Evolutionary conservation across 1,140 invertebrate genomes (phyloP), one percentile per base, ranked within the genome.

Genomic region (Acromyrmex echinatior): DNA sequence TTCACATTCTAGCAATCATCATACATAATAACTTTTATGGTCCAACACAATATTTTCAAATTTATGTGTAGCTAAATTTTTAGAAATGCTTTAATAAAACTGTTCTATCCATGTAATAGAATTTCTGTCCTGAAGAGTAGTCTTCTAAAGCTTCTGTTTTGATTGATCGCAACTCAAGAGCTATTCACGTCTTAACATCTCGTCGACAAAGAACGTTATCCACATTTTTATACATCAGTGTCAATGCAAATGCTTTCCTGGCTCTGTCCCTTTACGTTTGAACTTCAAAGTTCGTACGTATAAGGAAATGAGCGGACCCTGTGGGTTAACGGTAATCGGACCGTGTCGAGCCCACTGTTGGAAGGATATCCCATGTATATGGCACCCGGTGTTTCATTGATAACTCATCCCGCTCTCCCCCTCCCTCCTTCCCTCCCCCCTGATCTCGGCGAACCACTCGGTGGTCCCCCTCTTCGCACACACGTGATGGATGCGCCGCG

Each of bases 261-360:
- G 25, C 16, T 28, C 16, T n/a, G 39, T 65, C 39, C 49, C 39
- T 53, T 80, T 51, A 51, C 73, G 31, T 51, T 62, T 62, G 49
- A 62, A 56, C 21, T 49, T 74, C 68, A 16, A 65, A 81, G 63
- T 58, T 16, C 16, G 31, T 31, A 39, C 65, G 66, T 51, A 70
- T 35, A 70, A 81, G 78, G 79, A 81, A 71, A 58, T 25, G 66
- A 71, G 66, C 31, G n/a, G 35, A 21, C 16, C 51, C 14, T 63
- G 77, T 66, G 63, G 87, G 60, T 91, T 91, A 91, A 91, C 91
- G 89, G 90, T 91, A 82, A 87, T 79, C 85, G 71, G 53, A 25
- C 51, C 63, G 66, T 78, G 70, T 73, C 65, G 65, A 87, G 73
- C 63, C 76, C 77, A 74, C 35, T 39, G 66, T 70, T 45, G 35